phyloP scores from a whole-genome alignment of 2,797 vertebrate species.

The Gorsachius magnificus region DNA sequence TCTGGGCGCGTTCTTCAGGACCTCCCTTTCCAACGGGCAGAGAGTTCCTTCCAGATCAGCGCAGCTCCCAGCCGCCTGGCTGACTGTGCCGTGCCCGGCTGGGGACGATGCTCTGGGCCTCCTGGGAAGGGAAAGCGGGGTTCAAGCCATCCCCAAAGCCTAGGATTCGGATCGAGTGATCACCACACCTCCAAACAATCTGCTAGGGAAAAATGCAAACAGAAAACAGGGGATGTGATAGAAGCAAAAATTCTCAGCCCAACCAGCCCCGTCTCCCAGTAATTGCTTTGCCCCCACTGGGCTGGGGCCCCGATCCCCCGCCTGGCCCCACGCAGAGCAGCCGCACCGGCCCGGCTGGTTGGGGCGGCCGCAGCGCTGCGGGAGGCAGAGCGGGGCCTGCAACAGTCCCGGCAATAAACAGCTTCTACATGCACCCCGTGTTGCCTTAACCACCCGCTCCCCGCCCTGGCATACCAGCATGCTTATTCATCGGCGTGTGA shows the following conservation, averaged over 20 bases:
- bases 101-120: neutral
- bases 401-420: conserved; percentile 9
- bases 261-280: neutral
- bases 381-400: conserved; percentile 4
- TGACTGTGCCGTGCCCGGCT: accelerated
- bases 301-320: neutral
- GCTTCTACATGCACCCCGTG: neutral
- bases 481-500: neutral
- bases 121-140: neutral
- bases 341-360: neutral
- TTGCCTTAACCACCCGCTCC: neutral
- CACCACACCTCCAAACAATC: neutral
- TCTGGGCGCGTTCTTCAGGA: neutral
- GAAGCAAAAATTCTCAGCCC: neutral
- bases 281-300: neutral
- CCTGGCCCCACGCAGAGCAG: neutral
- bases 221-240: neutral
- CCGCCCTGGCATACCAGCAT: neutral
- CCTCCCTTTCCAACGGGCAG: neutral
- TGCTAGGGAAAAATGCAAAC: neutral
- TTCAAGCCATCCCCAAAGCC: neutral
- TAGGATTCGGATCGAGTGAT: accelerated
- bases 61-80: neutral
- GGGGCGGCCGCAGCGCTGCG: neutral
- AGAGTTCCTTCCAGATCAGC: neutral